A percentile compares a stretch with the other conserved stretches of the same genome.
Conservation (phyloP, 1,140 invertebrate genomes). For the Coelopa frigida region DNA sequence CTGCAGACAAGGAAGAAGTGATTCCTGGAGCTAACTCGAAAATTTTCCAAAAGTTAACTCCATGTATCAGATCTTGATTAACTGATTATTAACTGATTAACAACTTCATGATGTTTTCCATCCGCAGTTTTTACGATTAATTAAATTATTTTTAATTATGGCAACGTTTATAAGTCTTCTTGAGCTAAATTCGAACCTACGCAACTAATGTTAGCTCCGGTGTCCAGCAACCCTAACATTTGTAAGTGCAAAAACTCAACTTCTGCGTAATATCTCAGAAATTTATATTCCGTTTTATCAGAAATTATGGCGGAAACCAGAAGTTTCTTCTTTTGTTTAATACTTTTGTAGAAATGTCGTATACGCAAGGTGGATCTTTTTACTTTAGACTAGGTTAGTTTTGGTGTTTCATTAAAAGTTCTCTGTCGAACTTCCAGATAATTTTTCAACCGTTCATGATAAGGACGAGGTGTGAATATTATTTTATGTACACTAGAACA, state of each 20-base stretch:
- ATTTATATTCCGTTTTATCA: constrained; percentile 4
- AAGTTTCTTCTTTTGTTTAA: background rate
- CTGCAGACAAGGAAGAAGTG: too few relatives aligned
- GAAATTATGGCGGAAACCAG: constrained; percentile 1
- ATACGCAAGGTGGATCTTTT: constrained; percentile 1
- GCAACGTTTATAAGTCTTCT: constrained; percentile 1
- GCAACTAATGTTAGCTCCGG: constrained; percentile 11
- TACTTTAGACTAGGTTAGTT: background rate
- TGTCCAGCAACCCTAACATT: constrained; percentile 7
- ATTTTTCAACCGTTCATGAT: background rate
- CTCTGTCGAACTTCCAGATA: background rate
- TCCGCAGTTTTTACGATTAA: constrained; percentile 9
- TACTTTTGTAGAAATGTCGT: constrained; percentile 5
- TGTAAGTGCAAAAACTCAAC: constrained; percentile 6
- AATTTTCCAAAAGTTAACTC: constrained; percentile 10
- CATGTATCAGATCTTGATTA: constrained; percentile 6
- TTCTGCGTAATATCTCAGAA: constrained; percentile 5
- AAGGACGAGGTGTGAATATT: background rate
- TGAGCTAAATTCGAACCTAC: constrained; percentile 9
- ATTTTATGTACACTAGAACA: too few relatives aligned
- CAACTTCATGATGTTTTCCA: constrained; percentile 6
- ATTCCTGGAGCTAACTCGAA: background rate
- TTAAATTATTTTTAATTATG: constrained; percentile 1
- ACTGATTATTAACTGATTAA: constrained; percentile 2
- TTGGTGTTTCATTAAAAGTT: background rate